Base-by-base conservation (phyloP, 2,113 vertebrate species). In the Corydoras sp. region DNA sequence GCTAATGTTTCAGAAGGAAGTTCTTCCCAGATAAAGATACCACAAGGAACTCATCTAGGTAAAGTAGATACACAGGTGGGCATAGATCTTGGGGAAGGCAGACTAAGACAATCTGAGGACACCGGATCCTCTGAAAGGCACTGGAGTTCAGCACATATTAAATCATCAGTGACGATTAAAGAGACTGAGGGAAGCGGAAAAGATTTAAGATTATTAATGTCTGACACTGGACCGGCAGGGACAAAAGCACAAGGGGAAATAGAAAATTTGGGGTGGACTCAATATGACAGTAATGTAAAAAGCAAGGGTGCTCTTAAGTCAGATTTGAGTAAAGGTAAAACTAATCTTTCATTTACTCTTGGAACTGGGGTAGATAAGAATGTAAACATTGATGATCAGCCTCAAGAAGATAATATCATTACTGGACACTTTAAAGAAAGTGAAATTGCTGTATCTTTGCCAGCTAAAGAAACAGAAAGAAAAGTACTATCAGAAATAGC, bases 1-100 rank as follows among this genome's bases (percentile, higher is more conserved):
- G 62, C 87, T 69, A 85, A 79, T 63, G 74, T 91, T 71, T 89
- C 89, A 12, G 90, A 86, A 43, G 87, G 83, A 11, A 79, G 88
- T 70, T 84, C 86, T 70, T 24, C 85, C 15, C 77, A 58, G 53
- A 78, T 86, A 54, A 84, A 70, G 79, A 80, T 84, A 55, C 74
- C 82, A 71, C 85, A 84, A 50, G 84, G 76, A 24, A 88, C 77
- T 61, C 67, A 79, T 69, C 80, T 83, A 81, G 82, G 83, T 81
- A 84, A 82, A 75, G 78, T 72, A 60, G 83, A 71, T 77, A 49
- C 32, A 74, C 84, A 85, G 9, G 86, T 78, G 62, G 79, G 77
- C 62, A 79, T 80, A 82, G 86, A 86, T 61, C 71, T 81, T 81
- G 76, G 83, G 1, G 80, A 82, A 75, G 54, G 82, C 49, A 87